Percentiles rank a stretch among this genome's conserved stretches.
Evolutionary conservation across 2,888 invertebrate genomes (phyloP).

Genomic region (Meiosimyza platycephala): DNA sequence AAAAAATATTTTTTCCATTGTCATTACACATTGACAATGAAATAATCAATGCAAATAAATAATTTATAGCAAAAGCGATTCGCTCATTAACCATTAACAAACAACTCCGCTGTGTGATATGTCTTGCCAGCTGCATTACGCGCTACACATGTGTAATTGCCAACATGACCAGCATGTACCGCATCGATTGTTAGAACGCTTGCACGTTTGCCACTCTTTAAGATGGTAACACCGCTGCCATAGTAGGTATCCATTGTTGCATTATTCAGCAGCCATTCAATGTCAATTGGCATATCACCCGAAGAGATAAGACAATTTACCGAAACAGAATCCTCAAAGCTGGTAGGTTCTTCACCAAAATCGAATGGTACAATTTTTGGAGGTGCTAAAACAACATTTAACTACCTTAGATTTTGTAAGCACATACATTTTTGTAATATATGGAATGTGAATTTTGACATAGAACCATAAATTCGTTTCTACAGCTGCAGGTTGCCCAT

Average conservation of each 20-base stretch:
- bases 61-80: conserved; percentile 9
- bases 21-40: background rate
- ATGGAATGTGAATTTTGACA: background rate
- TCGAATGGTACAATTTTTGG: conserved; percentile 82
- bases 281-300: conserved; percentile 76
- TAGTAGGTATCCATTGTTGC: conserved; percentile 66
- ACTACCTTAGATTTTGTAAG: background rate
- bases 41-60: background rate
- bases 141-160: conserved; percentile 79
- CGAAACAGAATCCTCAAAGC: conserved; percentile 77
- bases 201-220: conserved; percentile 73
- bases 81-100: conserved; percentile 71
- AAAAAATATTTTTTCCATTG: background rate
- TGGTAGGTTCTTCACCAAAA: conserved; percentile 79
- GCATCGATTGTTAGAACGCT: conserved; percentile 75
- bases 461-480: background rate
- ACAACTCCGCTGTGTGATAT: conserved; percentile 72
- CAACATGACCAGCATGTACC: conserved; percentile 76
- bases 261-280: conserved; percentile 76
- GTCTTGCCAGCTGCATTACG: conserved; percentile 72
- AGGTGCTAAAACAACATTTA: conserved; percentile 70
- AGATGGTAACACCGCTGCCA: conserved; percentile 68
- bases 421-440: background rate
- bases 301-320: conserved; percentile 78
- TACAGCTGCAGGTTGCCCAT: too few relatives aligned